Evolutionary conservation across 2,797 vertebrate genomes (phyloP), one percentile per base, ranked within the genome.

Genomic region (Sphenopsis melanotis): DNA sequence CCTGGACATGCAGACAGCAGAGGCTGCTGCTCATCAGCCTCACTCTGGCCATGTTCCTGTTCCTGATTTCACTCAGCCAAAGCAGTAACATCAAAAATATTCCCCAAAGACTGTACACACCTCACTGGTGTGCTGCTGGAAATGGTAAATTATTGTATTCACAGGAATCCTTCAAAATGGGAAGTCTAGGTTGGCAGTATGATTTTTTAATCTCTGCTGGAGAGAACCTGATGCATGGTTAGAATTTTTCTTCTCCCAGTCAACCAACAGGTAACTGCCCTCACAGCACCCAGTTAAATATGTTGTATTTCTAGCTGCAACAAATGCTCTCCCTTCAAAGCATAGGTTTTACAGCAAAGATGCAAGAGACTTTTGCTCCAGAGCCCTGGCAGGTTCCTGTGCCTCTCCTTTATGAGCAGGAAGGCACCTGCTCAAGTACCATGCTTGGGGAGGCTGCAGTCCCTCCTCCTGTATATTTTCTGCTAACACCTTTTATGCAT

Each of bases 401-500:
- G 60, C 59, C 52, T 85, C 64, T 78, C 9, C 1, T 59, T 78
- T 70, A 17, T 12, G 6, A 52, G 19, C 8, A 77, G 64, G 59
- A 55, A 89, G 56, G 36, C 19, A 34, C 60, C 65, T 55, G 65
- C 37, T 42, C 46, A 36, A 66, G 29, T 63, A 37, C 42, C 74
- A 60, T 69, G 46, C 24, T 41, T 46, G 30, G 39, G 65, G 83
- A 85, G 64, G n/a, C 79, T 53, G 15, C 18, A 50, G 47, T 56
- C 69, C 39, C 70, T 90, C 39, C 89, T 65, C 89, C 56, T 32
- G 30, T 60, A 41, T 86, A 90, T 93, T 92, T 97, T 93, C 63
- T 78, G 77, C 80, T 71, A 80, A 79, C 76, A 78, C 83, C 65
- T 95, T 81, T 88, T 68, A 69, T 70, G 34, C 52, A 47, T 65